phyloP scores from a whole-genome alignment of 2,797 vertebrate species.

The Halcyon smyrnensis region DNA sequence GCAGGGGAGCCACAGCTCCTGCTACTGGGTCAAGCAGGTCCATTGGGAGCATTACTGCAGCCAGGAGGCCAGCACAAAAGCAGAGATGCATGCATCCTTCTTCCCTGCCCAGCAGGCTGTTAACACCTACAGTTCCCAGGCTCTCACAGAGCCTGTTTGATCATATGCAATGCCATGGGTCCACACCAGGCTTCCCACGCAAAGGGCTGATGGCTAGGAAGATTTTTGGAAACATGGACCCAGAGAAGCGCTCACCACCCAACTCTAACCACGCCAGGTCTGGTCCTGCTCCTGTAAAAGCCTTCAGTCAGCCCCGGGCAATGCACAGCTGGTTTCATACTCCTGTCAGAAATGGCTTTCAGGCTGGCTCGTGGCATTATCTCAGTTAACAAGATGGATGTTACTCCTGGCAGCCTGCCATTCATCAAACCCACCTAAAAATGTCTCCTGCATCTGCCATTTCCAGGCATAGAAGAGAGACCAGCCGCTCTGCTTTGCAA shows the following conservation, averaged over 20 bases:
- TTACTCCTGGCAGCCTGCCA: neutral
- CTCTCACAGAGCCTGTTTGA: neutral
- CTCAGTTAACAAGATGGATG: neutral
- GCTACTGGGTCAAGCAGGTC: neutral
- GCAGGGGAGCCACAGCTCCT: neutral
- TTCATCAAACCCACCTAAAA: neutral
- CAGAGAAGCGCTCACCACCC: neutral
- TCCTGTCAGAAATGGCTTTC: neutral
- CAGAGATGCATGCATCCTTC: neutral
- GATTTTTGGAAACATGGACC: neutral
- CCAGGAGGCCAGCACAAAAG: neutral
- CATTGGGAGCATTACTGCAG: neutral
- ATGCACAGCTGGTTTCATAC: neutral
- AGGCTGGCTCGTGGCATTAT: neutral
- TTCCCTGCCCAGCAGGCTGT: neutral
- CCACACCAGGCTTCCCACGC: neutral
- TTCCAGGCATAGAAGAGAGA: neutral
- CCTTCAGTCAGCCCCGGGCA: neutral
- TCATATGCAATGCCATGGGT: accelerated
- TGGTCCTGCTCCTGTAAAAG: neutral
- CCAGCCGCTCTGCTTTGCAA: neutral
- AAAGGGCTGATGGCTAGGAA: neutral
- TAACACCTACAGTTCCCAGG: neutral
- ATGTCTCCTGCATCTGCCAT: accelerated
- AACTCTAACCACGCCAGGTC: accelerated